These are phyloP conservation scores for Neosilurus hyrtlii DNA, from an alignment of 2,797 vertebrate species.

Conservation along the genomic window DNA sequence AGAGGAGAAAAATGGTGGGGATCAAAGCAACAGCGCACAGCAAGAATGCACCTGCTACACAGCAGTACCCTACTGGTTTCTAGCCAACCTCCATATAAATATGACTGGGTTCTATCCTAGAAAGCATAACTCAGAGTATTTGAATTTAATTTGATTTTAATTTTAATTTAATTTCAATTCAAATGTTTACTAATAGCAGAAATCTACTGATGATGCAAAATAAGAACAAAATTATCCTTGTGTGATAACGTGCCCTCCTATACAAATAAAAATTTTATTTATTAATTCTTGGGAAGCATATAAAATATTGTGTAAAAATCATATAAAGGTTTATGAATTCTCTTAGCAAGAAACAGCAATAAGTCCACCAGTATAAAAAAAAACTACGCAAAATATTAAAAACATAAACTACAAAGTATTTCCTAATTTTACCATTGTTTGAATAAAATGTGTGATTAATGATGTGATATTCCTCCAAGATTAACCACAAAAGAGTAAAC, in stretches of 20 bases:
- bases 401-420: background rate
- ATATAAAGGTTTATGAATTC: background rate
- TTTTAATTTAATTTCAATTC: no score
- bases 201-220: background rate
- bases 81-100: background rate
- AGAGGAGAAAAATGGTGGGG: constrained; percentile 50
- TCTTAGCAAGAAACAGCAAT: background rate
- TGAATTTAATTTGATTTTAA: no score
- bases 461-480: no score
- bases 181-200: background rate
- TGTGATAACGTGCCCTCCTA: background rate
- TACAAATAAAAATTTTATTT: background rate
- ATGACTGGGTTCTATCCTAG: background rate
- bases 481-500: no score
- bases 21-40: constrained; percentile 46
- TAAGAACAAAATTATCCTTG: background rate
- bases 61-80: constrained; percentile 20
- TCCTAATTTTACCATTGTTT: no score
- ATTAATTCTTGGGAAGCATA: background rate
- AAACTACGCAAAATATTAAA: background rate
- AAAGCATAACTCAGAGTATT: no score
- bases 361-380: background rate
- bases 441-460: no score
- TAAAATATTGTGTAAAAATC: background rate
- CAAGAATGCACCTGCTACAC: constrained; percentile 43